phyloP scores from a whole-genome alignment of 2,113 vertebrate species.

The Coptodon bakossiorum region DNA sequence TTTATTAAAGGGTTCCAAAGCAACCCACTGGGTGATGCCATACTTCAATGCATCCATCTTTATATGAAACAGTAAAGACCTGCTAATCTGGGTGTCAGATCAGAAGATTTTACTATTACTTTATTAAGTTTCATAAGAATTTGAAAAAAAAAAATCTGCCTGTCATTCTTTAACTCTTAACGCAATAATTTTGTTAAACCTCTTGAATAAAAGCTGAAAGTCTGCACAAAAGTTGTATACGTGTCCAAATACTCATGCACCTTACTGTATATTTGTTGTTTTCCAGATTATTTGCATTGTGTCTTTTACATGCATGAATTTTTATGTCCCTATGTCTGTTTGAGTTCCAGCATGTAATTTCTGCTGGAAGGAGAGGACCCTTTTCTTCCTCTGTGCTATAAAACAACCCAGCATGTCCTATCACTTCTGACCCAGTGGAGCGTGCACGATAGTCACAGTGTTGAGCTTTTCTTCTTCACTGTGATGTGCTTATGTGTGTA shows the following conservation, averaged over 20 bases:
- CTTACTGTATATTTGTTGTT: not conserved
- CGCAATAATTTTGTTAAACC: not conserved
- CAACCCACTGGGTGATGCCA: not conserved
- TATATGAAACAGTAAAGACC: not conserved
- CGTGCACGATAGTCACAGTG: not conserved
- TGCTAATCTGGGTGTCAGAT: not conserved
- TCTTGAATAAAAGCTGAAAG: not conserved
- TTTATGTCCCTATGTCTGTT: not conserved
- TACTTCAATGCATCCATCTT: not conserved
- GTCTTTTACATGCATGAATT: not conserved
- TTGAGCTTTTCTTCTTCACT: not conserved
- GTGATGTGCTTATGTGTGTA: not conserved
- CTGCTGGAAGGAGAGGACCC: not conserved
- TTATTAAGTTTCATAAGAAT: not conserved
- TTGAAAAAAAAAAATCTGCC: accelerated
- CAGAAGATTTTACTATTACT: not conserved
- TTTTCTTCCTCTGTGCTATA: not conserved
- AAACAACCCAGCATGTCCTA: not conserved
- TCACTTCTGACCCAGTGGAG: not conserved
- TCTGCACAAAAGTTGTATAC: not conserved
- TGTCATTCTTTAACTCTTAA: not conserved
- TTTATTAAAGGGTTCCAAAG: not conserved
- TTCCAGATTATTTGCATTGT: not conserved
- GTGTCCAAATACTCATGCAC: not conserved
- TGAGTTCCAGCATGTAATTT: not conserved